Evolutionary conservation across 2,888 invertebrate species (phyloP), one percentile per base, ranked within the genome.

Genomic region (Macrosoma leucophasiata): DNA sequence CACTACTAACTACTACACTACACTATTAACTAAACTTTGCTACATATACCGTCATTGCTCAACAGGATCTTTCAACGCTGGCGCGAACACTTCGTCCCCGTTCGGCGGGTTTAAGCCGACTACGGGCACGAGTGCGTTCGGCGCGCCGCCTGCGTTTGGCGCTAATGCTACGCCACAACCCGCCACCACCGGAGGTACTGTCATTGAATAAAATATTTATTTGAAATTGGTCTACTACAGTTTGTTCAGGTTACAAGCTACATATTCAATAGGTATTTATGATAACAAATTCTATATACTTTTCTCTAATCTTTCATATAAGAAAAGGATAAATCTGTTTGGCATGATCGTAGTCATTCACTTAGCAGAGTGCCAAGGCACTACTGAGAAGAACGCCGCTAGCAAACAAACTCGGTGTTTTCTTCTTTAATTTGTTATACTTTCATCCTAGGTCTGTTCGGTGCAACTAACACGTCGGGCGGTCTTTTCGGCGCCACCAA

Each of bases 81-180:
- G 62, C 0, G 55, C 84, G 0, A 60, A 77, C 0, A 69, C 85
- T 11, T 68, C 82, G 8, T 86, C 86, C 3, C 87, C 87, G 1
- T 88, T 88, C 48, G 73, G 82, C 1, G 73, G 79, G 3, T 79
- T 81, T 56, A 82, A 82, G 51, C 68, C 79, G 0, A 43, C 90
- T 2, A 82, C 88, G 0, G 87, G 88, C 1, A 84, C 87, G 0
- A 87, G 88, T 29, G 91, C 91, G 38, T 91, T 91, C 15, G 87
- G 88, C 2, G 81, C 87, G 1, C 84, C 91, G 3, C 87, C 91
- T 0, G 87, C 91, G 0, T 93, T 93, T 70, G 93, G 93, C 0
- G 87, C 88, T 15, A 64, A 81, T 1, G 62, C 85, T 1, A 46
- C 78, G 2, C 31, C 73, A 0, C 82, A 78, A 30, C 72, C 76